Evolutionary conservation across 1,140 invertebrate species (phyloP).

Genomic region (Drosophila sucinea): DNA sequence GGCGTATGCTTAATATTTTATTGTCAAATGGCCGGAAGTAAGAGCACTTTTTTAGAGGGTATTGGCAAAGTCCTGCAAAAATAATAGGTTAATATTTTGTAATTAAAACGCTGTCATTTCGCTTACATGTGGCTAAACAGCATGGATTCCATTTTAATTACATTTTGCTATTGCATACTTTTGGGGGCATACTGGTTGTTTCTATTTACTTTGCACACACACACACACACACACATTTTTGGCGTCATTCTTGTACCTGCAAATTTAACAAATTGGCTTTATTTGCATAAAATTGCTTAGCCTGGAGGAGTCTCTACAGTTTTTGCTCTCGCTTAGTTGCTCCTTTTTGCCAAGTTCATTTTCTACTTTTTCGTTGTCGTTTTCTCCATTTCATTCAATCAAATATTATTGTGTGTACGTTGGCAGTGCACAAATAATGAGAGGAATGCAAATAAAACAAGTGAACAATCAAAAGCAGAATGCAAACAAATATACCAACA

Average conservation of each 20-base stretch:
- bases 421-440: conserved; percentile 24
- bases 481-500: conserved; percentile 7
- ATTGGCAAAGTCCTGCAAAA: background rate
- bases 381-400: background rate
- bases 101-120: conserved; percentile 8
- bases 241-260: background rate
- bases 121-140: conserved; percentile 3
- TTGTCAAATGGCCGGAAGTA: background rate
- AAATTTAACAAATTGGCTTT: conserved; percentile 5
- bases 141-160: conserved; percentile 8
- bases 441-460: conserved; percentile 16
- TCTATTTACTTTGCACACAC: background rate
- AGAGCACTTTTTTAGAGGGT: background rate
- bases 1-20: background rate
- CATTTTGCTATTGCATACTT: background rate
- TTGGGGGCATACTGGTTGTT: background rate
- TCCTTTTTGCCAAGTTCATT: background rate
- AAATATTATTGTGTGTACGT: background rate
- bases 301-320: background rate
- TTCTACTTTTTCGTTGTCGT: background rate
- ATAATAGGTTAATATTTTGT: background rate
- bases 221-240: conserved; percentile 1
- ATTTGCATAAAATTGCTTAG: conserved; percentile 21
- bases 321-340: background rate
- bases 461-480: conserved; percentile 17